A percentile compares a stretch with the other conserved stretches of the same genome.
phyloP scores from a whole-genome alignment of 1,140 invertebrate genomes.

The Nylanderia fulva region DNA sequence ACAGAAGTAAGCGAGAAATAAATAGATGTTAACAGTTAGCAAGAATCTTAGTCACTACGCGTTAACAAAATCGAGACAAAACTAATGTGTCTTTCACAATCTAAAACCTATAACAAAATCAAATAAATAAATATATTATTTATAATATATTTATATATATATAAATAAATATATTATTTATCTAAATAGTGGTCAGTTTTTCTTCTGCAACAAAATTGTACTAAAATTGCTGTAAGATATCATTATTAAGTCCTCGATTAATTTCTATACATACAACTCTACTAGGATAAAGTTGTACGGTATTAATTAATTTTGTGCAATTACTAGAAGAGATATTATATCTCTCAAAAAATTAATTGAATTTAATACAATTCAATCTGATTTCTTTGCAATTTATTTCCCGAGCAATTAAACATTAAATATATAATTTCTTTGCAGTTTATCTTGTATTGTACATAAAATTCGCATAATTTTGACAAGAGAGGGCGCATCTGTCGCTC shows the following conservation, averaged over 20 bases:
- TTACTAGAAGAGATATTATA: not conserved
- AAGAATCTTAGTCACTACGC: no score
- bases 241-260: not conserved
- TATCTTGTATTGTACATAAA: not conserved
- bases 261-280: not conserved
- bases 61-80: no score
- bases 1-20: no score
- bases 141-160: no score
- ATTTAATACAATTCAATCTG: no score
- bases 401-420: not conserved
- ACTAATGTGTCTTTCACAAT: no score
- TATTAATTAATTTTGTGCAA: no score
- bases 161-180: constrained; percentile 9
- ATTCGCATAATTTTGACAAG: not conserved
- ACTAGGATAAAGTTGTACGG: not conserved
- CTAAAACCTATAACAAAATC: no score
- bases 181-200: not conserved
- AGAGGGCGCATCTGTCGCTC: not conserved
- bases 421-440: not conserved
- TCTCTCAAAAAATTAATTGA: no score
- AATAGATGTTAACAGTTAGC: no score
- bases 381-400: no score
- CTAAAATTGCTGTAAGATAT: not conserved
- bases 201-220: not conserved
- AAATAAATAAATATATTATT: no score